These are phyloP conservation scores for Sphaeridia pumilis DNA, from an alignment of 2,888 invertebrate genomes.

Conservation along the genomic window DNA sequence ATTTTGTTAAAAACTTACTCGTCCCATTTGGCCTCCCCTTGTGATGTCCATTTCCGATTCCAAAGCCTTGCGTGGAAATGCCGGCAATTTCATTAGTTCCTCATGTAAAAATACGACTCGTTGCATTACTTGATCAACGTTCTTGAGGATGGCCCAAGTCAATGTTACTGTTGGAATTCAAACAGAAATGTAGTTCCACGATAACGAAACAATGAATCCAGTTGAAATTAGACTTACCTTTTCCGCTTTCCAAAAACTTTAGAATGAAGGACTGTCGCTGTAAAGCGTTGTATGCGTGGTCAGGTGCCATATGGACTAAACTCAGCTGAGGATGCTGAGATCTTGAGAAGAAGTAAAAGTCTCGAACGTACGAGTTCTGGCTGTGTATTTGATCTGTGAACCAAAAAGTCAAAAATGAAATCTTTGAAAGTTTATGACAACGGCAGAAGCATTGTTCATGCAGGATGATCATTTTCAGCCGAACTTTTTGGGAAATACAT, in stretches of 20 bases:
- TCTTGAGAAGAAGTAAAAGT: slow-evolving; percentile 88
- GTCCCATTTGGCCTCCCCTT: slow-evolving; percentile 76
- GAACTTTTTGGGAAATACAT: neutral
- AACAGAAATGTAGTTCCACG: neutral
- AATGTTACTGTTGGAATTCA: slow-evolving; percentile 51
- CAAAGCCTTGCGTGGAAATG: slow-evolving; percentile 93
- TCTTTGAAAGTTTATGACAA: neutral
- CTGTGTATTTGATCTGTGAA: slow-evolving; percentile 85
- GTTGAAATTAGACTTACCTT: slow-evolving; percentile 43
- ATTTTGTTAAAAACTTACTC: slow-evolving; percentile 44
- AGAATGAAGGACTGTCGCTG: slow-evolving; percentile 81
- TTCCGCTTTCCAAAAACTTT: slow-evolving; percentile 95
- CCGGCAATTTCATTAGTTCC: slow-evolving; percentile 94
- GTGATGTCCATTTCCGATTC: slow-evolving; percentile 92
- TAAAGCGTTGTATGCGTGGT: slow-evolving; percentile 77
- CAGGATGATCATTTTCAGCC: neutral
- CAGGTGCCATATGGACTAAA: slow-evolving; percentile 81
- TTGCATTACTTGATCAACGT: slow-evolving; percentile 86
- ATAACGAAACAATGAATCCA: neutral
- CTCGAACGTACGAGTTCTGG: slow-evolving; percentile 86
- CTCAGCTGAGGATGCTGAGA: slow-evolving; percentile 96
- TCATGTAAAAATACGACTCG: slow-evolving; percentile 96
- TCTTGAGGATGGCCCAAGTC: slow-evolving; percentile 83
- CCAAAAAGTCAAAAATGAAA: neutral
- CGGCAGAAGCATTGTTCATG: neutral